These are phyloP conservation scores for Polydrusus pterygomalis DNA, from an alignment of 2,888 invertebrate genomes.

Conservation along the genomic window DNA sequence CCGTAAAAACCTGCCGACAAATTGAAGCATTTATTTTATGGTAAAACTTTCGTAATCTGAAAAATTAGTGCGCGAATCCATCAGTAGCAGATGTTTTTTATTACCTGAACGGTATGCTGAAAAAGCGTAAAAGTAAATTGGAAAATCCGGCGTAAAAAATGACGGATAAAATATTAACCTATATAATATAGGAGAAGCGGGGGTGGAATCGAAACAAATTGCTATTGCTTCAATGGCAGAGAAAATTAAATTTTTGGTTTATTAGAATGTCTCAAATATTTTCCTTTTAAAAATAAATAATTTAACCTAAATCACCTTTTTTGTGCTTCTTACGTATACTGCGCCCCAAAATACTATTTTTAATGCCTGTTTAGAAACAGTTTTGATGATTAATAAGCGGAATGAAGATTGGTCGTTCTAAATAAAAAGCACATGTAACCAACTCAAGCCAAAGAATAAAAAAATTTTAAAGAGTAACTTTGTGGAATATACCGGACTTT, in stretches of 20 bases:
- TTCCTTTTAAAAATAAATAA: background rate
- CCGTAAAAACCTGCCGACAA: slow-evolving; percentile 55
- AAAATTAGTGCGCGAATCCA: slow-evolving; percentile 57
- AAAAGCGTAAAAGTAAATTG: slow-evolving; percentile 56
- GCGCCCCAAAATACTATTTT: background rate
- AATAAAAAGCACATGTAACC: too few species aligned
- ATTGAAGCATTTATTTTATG: slow-evolving; percentile 58
- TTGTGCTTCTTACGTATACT: background rate
- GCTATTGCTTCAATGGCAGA: background rate
- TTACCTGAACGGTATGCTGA: slow-evolving; percentile 51
- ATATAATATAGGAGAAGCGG: slow-evolving; percentile 18
- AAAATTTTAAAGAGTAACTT: too few species aligned
- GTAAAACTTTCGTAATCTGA: slow-evolving; percentile 55
- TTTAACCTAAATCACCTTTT: background rate
- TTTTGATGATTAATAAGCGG: too few species aligned
- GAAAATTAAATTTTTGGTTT: slow-evolving; percentile 37
- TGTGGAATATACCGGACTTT: too few species aligned
- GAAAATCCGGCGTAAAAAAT: slow-evolving; percentile 48
- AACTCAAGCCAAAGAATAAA: too few species aligned
- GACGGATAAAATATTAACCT: slow-evolving; percentile 43
- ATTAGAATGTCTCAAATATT: slow-evolving; percentile 19
- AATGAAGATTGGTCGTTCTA: too few species aligned
- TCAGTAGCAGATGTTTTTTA: slow-evolving; percentile 57
- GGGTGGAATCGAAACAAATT: slow-evolving; percentile 15
- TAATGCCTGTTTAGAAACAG: too few species aligned